Evolutionary conservation across 1,140 invertebrate species (phyloP), one percentile per base, ranked within the genome.

Genomic region (Drosophila tsacasi): DNA sequence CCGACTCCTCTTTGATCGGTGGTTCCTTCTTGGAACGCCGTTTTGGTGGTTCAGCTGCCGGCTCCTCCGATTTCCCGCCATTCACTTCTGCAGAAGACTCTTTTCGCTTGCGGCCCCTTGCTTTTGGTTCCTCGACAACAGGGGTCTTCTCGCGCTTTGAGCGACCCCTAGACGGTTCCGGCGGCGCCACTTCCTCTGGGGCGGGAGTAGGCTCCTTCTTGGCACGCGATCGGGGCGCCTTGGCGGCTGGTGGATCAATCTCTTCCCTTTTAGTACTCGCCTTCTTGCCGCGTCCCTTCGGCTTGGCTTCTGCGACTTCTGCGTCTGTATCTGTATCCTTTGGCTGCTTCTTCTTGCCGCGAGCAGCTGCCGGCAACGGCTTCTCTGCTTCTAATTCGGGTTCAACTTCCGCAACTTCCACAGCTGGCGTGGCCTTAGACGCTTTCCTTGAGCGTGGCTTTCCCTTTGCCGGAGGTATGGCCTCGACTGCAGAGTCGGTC

Each of bases 51-150:
- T 55, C 59, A 10, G 17, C 30, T 19, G 17, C 25, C 8, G 9
- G 25, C 5, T n/a, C 27, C 19, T 69, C 81, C 10, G 12, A 23
- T 5, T 3, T 13, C 9, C 3, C 25, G 19, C 27, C 40, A 30
- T 64, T 46, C 4, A 7, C 50, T 2, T 46, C 54, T 12, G 49
- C 27, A 15, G 65, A 37, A 15, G 55, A 15, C 6, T 85, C 78
- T 27, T 78, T 82, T 50, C 50, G 81, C 62, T 71, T 81, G n/a
- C 79, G 89, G 64, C 93, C 47, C 76, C 57, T 68, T 84, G 91
- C 58, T 92, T 93, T 73, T 52, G 71, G 27, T 44, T 61, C 64
- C 21, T 57, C 73, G 37, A 30, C 21, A 39, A 30, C 44, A 10
- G 59, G 12, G 7, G 59, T 35, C 37, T 77, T 65, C 15, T 68